Percentiles rank a stretch among this genome's conserved stretches.
Evolutionary conservation across 2,888 invertebrate species (phyloP).

Genomic region (Polylopha cassiicola): DNA sequence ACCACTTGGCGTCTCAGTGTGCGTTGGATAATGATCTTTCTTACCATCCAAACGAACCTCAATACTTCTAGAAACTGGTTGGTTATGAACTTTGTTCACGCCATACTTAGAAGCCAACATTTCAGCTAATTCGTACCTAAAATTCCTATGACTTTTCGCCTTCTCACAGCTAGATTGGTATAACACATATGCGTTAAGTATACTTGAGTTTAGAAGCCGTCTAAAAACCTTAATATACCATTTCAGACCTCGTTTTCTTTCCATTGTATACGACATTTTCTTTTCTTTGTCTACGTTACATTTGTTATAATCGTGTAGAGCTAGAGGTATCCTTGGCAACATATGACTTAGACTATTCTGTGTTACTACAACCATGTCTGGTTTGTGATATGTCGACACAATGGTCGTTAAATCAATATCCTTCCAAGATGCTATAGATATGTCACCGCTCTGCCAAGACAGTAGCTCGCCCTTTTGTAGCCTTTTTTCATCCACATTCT

Average conservation of each 20-base stretch:
- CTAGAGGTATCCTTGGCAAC: constrained; percentile 15
- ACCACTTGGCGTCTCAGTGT: constrained; percentile 12
- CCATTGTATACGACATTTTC: constrained; percentile 19
- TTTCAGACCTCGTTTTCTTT: constrained; percentile 17
- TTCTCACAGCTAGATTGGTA: constrained; percentile 16
- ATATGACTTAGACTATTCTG: constrained; percentile 19
- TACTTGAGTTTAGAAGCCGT: constrained; percentile 12
- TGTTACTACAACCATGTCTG: constrained; percentile 14
- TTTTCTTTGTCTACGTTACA: constrained; percentile 21
- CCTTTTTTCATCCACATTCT: constrained; percentile 16
- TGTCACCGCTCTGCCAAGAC: constrained; percentile 19
- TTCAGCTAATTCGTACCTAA: constrained; percentile 13
- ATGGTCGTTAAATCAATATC: constrained; percentile 13
- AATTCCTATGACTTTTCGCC: constrained; percentile 13
- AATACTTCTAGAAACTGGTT: constrained; percentile 2
- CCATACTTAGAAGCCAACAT: constrained; percentile 10
- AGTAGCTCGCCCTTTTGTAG: constrained; percentile 16
- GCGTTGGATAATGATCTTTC: constrained; percentile 13
- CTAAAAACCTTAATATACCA: constrained; percentile 21
- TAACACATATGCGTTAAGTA: constrained; percentile 16
- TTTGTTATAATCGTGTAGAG: constrained; percentile 16
- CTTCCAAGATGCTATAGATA: constrained; percentile 19
- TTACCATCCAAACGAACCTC: constrained; percentile 15
- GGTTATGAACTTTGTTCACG: neutral
- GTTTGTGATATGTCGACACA: constrained; percentile 16